Base-by-base conservation (phyloP, 2,113 vertebrate species). In the Mastomys natalensis region DNA sequence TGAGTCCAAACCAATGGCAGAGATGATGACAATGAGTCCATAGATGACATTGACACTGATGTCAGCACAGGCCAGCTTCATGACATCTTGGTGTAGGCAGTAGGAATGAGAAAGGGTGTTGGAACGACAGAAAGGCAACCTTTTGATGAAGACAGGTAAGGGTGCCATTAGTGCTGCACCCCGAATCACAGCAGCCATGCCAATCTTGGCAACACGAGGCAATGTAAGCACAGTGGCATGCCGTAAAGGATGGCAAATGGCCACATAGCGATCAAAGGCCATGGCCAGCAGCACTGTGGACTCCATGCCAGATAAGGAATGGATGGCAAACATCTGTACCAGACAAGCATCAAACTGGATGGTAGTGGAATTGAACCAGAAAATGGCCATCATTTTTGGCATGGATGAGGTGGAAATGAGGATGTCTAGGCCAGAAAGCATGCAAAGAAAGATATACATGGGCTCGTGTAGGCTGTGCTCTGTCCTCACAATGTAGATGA, bases 321-420 rank as follows among this genome's bases (percentile, higher is more conserved):
- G 98, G 62, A 98, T 98, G 62, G 97, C 96, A 95, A 98, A 98
- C 97, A 98, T 98, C 89, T 98, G 98, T 72, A 97, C 34, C 37
- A 98, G 60, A 91, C 98, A 98, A 78, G 97, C 97, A 40, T 98
- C 93, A 90, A 98, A 98, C 73, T 96, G 96, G 70, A 98, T 98
- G 26, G 95, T 94, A 12, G 97, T 97, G 22, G 96, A 97, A 62
- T 97, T 96, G 89, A 98, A 97, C 98, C 97, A 98, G 95, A 98
- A 98, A 80, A 98, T 98, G 51, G 95, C 96, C 84, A 98, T 90
- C 96, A 98, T 98, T 95, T 97, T 98, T 58, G 98, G 98, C 97
- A 98, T 97, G 15, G 97, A 97, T 29, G 97, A 97, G 13, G 98
- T 98, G 62, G 97, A 97, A 58, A 98, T 95, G n/a, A 98, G 96